A percentile compares a stretch with the other conserved stretches of the same genome.
Conservation (phyloP, 1,140 invertebrate species). For the Bombyx mori region DNA sequence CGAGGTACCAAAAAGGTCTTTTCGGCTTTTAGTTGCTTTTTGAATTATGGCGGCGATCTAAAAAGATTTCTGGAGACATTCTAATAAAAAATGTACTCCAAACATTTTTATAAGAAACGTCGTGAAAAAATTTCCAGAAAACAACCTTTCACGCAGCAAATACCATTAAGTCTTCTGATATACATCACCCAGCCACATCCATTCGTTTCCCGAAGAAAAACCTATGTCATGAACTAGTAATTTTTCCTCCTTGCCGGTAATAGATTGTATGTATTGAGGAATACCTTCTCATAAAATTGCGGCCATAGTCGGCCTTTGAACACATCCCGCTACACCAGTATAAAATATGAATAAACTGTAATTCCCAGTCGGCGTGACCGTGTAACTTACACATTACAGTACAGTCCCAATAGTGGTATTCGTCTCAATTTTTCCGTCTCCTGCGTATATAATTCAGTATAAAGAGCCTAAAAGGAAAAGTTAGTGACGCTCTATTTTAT, state of each 20-base stretch:
- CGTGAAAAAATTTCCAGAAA: slow-evolving; percentile 2
- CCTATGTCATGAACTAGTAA: slow-evolving; percentile 29
- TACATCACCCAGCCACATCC: slow-evolving; percentile 10
- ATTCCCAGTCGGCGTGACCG: slow-evolving; percentile 23
- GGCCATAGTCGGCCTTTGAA: slow-evolving; percentile 22
- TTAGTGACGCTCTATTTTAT: slow-evolving; percentile 57
- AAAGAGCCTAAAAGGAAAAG: slow-evolving; percentile 56
- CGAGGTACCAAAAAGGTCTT: no score
- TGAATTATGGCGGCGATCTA: no score
- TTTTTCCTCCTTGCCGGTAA: slow-evolving; percentile 23
- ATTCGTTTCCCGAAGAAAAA: slow-evolving; percentile 16
- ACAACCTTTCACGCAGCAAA: slow-evolving; percentile 7
- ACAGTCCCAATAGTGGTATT: slow-evolving; percentile 51
- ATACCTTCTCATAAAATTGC: slow-evolving; percentile 17
- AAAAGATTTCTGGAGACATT: no score
- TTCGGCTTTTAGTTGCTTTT: no score
- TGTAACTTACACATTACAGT: slow-evolving; percentile 48
- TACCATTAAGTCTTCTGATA: slow-evolving; percentile 12
- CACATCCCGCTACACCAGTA: slow-evolving; percentile 22
- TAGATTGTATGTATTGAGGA: slow-evolving; percentile 23
- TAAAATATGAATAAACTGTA: slow-evolving; percentile 50
- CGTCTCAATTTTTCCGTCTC: slow-evolving; percentile 58
- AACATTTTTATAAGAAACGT: no score
- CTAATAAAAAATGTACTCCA: no score
- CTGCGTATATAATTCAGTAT: slow-evolving; percentile 62